These are phyloP conservation scores for Propithecus coquereli DNA, from an alignment of 2,113 vertebrate genomes.

Conservation along the genomic window DNA sequence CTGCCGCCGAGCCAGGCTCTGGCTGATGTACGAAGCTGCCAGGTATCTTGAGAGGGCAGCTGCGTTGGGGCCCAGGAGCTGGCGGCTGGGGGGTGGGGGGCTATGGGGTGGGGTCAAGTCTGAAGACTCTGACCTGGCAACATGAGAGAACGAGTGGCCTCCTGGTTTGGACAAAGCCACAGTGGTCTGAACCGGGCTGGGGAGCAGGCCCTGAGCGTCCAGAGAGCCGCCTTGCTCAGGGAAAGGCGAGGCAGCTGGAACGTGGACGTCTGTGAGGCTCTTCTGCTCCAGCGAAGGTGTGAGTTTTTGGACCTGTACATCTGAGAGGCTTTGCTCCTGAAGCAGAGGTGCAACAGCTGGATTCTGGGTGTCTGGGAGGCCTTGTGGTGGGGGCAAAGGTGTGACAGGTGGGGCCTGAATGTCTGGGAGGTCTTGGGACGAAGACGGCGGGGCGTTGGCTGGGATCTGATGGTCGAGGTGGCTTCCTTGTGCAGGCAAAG, in stretches of 20 bases:
- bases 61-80: slow-evolving; percentile 72
- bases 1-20: slow-evolving; percentile 84
- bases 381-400: not conserved
- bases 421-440: not conserved
- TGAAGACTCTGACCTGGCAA: slow-evolving; percentile 27
- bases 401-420: not conserved
- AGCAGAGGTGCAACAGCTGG: not conserved
- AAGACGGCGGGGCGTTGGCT: fast-evolving
- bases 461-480: not conserved
- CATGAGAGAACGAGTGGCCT: not conserved
- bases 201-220: not conserved
- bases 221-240: not conserved
- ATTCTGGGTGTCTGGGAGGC: not conserved
- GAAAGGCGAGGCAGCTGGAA: not conserved
- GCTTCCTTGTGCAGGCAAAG: not conserved
- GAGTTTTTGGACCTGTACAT: not conserved
- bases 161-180: not conserved
- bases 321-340: not conserved
- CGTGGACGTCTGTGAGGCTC: fast-evolving
- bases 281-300: not conserved
- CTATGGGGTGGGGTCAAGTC: slow-evolving; percentile 45
- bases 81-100: slow-evolving; percentile 43
- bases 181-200: not conserved
- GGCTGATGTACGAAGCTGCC: slow-evolving; percentile 89
- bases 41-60: slow-evolving; percentile 84